Percentiles rank a stretch among this genome's conserved stretches.
These are phyloP conservation scores for Triplophysa dalaica DNA, from an alignment of 2,113 vertebrate genomes.

Conservation along the genomic window DNA sequence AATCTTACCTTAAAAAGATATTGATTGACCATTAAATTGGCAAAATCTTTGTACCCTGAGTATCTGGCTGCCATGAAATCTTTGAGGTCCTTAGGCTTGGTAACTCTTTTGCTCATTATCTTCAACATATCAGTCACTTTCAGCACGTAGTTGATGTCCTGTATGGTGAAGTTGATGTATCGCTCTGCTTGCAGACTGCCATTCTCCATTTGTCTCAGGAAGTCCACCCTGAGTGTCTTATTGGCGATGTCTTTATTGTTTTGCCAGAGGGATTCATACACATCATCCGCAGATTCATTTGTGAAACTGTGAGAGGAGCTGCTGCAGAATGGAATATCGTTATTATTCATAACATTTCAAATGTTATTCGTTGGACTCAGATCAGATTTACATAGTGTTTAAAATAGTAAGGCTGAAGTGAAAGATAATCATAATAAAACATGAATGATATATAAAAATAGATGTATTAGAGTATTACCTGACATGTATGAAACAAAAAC, in stretches of 20 bases:
- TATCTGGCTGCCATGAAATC: conserved; percentile 34
- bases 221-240: not conserved
- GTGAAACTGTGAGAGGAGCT: no score
- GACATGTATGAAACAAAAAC: no score
- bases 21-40: not conserved
- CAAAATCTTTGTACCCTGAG: conserved; percentile 14
- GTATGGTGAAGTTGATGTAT: conserved; percentile 47
- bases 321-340: no score
- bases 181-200: conserved; percentile 45
- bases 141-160: conserved; percentile 44
- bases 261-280: conserved; percentile 50
- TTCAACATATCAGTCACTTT: conserved; percentile 45
- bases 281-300: conserved; percentile 9
- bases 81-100: not conserved
- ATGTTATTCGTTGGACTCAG: no score
- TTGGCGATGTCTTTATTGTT: conserved; percentile 38
- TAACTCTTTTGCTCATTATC: conserved; percentile 13
- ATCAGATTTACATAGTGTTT: no score
- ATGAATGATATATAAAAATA: no score
- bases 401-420: no score
- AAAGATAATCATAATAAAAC: no score
- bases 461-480: no score
- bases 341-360: no score
- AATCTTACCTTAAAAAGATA: conserved; percentile 48
- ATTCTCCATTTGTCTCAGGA: conserved; percentile 43